A percentile compares a stretch with the other conserved stretches of the same genome.
These are phyloP conservation scores for Danio albolineatus DNA, from an alignment of 2,797 vertebrate genomes.

Conservation along the genomic window DNA sequence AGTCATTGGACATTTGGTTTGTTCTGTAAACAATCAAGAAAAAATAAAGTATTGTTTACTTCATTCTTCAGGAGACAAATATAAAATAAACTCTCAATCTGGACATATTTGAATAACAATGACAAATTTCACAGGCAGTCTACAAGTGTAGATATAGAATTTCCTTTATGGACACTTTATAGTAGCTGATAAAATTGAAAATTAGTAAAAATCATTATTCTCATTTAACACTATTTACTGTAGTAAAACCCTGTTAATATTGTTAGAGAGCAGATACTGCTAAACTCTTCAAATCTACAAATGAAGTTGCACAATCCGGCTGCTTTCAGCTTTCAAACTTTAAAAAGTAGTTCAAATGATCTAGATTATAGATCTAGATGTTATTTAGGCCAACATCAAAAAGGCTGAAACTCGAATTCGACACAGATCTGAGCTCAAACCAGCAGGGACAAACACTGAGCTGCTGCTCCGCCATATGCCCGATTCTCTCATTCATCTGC, in stretches of 20 bases:
- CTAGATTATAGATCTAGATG: slow-evolving; percentile 43
- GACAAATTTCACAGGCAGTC: no score
- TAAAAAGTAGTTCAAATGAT: slow-evolving; percentile 57
- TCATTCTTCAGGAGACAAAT: no score
- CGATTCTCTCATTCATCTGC: slow-evolving; percentile 33
- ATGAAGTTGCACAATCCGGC: slow-evolving; percentile 6
- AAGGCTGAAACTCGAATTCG: slow-evolving; percentile 45
- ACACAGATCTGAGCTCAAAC: slow-evolving; percentile 57
- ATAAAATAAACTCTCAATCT: no score
- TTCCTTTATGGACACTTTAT: no score
- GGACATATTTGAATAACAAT: no score
- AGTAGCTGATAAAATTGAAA: no score
- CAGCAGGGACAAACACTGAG: slow-evolving; percentile 49
- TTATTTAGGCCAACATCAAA: slow-evolving; percentile 61
- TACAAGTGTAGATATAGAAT: no score
- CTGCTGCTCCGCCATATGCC: slow-evolving; percentile 50
- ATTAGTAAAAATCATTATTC: no score
- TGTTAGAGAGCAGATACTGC: background rate
- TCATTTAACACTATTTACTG: no score
- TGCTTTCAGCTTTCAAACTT: slow-evolving; percentile 46
- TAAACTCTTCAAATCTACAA: background rate
- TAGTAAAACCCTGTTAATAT: background rate
- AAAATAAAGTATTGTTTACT: no score
- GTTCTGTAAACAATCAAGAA: no score
- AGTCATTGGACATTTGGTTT: no score